These are phyloP conservation scores for Orius laevigatus DNA, from an alignment of 1,140 invertebrate species.

Conservation along the genomic window DNA sequence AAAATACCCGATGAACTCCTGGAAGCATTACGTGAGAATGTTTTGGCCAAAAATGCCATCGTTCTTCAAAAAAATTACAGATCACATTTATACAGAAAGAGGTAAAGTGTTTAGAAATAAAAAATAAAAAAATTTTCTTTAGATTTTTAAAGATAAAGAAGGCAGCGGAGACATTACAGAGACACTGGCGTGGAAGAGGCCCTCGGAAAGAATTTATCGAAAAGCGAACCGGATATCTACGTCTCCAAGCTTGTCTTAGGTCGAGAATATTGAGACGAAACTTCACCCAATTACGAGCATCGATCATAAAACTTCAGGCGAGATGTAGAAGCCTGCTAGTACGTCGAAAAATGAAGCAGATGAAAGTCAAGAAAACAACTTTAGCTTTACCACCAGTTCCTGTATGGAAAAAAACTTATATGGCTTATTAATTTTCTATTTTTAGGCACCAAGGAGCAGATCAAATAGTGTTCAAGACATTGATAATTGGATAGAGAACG, in stretches of 20 bases:
- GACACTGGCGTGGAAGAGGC: slow-evolving; percentile 76
- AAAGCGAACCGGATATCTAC: slow-evolving; percentile 82
- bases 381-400: slow-evolving; percentile 75
- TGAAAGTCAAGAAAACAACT: slow-evolving; percentile 68
- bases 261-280: slow-evolving; percentile 77
- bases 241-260: slow-evolving; percentile 80
- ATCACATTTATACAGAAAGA: slow-evolving; percentile 83
- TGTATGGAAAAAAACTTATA: slow-evolving; percentile 79
- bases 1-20: slow-evolving; percentile 95
- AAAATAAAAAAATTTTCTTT: too few relatives aligned
- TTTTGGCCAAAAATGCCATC: slow-evolving; percentile 83
- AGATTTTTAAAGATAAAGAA: slow-evolving; percentile 62
- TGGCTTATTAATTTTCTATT: too few relatives aligned
- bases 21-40: slow-evolving; percentile 89
- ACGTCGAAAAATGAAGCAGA: slow-evolving; percentile 71
- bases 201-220: slow-evolving; percentile 70
- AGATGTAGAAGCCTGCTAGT: slow-evolving; percentile 71
- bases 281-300: slow-evolving; percentile 75
- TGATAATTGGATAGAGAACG: slow-evolving; percentile 86
- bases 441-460: too few relatives aligned
- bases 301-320: slow-evolving; percentile 89
- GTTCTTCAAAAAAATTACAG: slow-evolving; percentile 86
- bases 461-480: slow-evolving; percentile 87
- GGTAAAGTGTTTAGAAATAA: too few relatives aligned
- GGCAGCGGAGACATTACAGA: slow-evolving; percentile 73